Base-by-base conservation (phyloP, 2,888 invertebrate species). In the Aplocera efformata region DNA sequence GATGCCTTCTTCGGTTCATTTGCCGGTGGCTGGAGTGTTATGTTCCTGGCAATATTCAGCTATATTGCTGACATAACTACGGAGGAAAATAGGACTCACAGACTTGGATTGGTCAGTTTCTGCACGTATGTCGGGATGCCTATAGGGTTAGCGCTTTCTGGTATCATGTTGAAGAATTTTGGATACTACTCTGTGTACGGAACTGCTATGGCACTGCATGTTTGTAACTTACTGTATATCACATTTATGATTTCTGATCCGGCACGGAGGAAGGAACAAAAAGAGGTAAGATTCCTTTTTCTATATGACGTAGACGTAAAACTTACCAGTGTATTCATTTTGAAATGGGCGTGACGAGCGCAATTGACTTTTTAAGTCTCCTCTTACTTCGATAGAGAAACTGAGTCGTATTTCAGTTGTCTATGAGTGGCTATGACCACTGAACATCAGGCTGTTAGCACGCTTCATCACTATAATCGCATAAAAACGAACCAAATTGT, bases 41-140 rank as follows among this genome's bases (percentile, higher is more conserved):
- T 61, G 36, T 48, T 53, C 5, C 42, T 65, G 17, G 57, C 57
- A 1, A 32, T 59, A 13, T 64, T 64, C 35, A 56, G 63, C 6
- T 64, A 56, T 26, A 63, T 67, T 7, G 50, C 58, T 17, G 49
- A 58, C 22, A 60, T 67, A 0, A 64, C 67, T 0, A 60, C 56
- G 3, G 53, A 48, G 5, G 44, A 53, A 26, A 56, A 55, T 7
- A 58, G 67, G 21, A 66, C 67, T 0, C 60, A 65, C 40, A 54
- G 67, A 7, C 39, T 69, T 26, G 69, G 66, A 0, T 22, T 67
- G 20, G 56, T 63, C 10, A 66, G 56, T 43, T 64, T 69, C 17
- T 59, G 53, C 20, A 48, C 58, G 0, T 59, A 60, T 4, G 62
- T 62, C 1, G 63, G 63, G 7, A 51, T 63, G 36, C 67, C 65